These are phyloP conservation scores for Tipula confusa DNA, from an alignment of 2,888 invertebrate species.

Conservation along the genomic window DNA sequence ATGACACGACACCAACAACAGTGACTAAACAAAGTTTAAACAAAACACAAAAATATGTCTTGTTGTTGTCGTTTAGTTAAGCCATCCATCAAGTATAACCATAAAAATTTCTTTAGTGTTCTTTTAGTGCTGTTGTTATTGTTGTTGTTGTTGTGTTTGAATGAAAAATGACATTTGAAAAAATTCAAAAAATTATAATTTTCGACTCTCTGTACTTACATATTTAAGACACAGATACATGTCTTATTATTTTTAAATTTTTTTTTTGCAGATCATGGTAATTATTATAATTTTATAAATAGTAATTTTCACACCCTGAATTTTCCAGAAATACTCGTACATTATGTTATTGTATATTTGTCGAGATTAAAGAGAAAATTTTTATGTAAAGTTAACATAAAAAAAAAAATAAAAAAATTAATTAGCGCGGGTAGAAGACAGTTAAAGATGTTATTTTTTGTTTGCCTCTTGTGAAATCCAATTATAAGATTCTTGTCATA, in stretches of 20 bases:
- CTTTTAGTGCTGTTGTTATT: too few species aligned
- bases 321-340: neutral
- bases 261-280: neutral
- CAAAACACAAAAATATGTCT: neutral
- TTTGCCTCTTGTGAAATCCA: neutral
- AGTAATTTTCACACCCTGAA: slow-evolving; percentile 20
- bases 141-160: neutral
- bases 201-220: neutral
- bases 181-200: neutral
- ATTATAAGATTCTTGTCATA: slow-evolving; percentile 20
- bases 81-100: neutral
- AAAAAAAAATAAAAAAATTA: neutral
- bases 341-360: neutral
- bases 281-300: neutral
- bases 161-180: slow-evolving; percentile 1
- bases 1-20: neutral
- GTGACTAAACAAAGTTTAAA: neutral
- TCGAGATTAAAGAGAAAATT: neutral
- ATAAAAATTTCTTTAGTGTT: neutral
- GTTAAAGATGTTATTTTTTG: neutral
- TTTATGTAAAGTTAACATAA: neutral
- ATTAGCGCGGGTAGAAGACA: slow-evolving; percentile 20
- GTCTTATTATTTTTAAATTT: neutral
- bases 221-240: neutral
- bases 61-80: slow-evolving; percentile 16